Evolutionary conservation across 2,113 vertebrate species (phyloP), one percentile per base, ranked within the genome.

Genomic region (Sinocyclocheilus anophthalmus): DNA sequence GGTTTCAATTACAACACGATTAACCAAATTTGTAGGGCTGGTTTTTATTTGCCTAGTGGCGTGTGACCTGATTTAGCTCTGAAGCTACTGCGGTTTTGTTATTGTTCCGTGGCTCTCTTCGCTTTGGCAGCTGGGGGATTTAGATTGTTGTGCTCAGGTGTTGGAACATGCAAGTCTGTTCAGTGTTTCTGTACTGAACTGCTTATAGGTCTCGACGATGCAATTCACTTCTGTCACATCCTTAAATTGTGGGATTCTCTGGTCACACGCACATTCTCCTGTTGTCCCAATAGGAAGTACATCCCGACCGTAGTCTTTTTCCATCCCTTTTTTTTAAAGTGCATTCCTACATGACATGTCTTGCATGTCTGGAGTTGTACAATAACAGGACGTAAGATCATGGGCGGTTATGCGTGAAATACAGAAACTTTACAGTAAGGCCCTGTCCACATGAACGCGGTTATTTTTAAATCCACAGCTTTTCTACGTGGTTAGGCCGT

Each of bases 111-210:
- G 18, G 16, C 55, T 13, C 18, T 45, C 65, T 82, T 48, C 24
- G 4, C 39, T 82, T 53, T 82, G 45, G 63, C 81, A 70, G 81
- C 26, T 69, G 24, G 45, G 65, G 37, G 63, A 82, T 82, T 82
- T 82, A 53, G 24, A 20, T 50, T 82, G 80, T 69, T 70, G 70
- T 70, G 7, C 50, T 81, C 79, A 70, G 16, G 63, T 70, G 45
- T 3, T 53, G 63, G 63, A 69, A 69, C 13, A 42, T 33, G 42
- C 61, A 8, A 11, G 45, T 55, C 63, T 82, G 81, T 53, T 82
- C 45, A 81, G 24, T 82, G 63, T 82, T 82, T 82, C 59, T 81
- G 8, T 63, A 30, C 57, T 11, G 22, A 65, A 81, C 22, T 26
- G 79, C 24, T 81, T 65, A 14, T 48, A 65, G 1, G 59, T 48